A percentile compares a stretch with the other conserved stretches of the same genome.
Evolutionary conservation across 2,888 invertebrate species (phyloP).

Genomic region (Drosophila anomalata): DNA sequence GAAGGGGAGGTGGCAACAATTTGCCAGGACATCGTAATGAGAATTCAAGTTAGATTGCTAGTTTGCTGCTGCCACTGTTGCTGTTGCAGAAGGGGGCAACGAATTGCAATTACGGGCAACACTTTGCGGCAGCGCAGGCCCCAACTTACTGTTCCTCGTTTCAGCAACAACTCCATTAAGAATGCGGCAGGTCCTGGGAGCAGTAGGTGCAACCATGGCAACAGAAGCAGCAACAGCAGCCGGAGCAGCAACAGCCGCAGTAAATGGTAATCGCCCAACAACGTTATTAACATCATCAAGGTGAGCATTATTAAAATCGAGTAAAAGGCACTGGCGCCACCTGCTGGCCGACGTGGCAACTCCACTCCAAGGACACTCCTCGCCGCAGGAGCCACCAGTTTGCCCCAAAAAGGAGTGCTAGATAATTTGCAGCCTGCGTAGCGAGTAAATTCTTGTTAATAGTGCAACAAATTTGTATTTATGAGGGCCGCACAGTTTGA

Average conservation of each 20-base stretch:
- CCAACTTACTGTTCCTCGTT: conserved; percentile 6
- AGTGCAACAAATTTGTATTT: conserved; percentile 39
- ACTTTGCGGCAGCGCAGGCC: conserved; percentile 40
- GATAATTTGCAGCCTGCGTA: conserved; percentile 30
- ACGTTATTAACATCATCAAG: conserved; percentile 55
- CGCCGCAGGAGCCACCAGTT: conserved; percentile 1
- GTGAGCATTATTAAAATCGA: conserved; percentile 50
- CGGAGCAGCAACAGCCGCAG: conserved; percentile 14
- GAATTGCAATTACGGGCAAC: conserved; percentile 47
- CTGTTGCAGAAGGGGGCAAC: conserved; percentile 23
- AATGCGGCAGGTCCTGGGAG: conserved; percentile 34
- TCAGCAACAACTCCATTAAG: conserved; percentile 32
- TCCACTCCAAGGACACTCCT: conserved; percentile 40
- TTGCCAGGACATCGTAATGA: conserved; percentile 25
- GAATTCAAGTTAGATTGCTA: conserved; percentile 37
- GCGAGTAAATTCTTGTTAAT: conserved; percentile 38
- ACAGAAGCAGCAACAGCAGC: conserved; percentile 6
- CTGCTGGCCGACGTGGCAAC: conserved; percentile 42
- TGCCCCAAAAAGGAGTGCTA: not conserved
- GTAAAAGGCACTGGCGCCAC: conserved; percentile 41
- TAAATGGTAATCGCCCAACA: conserved; percentile 48
- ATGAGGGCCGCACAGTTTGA: conserved; percentile 5
- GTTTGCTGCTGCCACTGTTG: conserved; percentile 4
- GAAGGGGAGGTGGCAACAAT: not conserved
- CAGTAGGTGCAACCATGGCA: conserved; percentile 13